These are phyloP conservation scores for Callosobruchus maculatus DNA, from an alignment of 2,888 invertebrate genomes.

Conservation along the genomic window DNA sequence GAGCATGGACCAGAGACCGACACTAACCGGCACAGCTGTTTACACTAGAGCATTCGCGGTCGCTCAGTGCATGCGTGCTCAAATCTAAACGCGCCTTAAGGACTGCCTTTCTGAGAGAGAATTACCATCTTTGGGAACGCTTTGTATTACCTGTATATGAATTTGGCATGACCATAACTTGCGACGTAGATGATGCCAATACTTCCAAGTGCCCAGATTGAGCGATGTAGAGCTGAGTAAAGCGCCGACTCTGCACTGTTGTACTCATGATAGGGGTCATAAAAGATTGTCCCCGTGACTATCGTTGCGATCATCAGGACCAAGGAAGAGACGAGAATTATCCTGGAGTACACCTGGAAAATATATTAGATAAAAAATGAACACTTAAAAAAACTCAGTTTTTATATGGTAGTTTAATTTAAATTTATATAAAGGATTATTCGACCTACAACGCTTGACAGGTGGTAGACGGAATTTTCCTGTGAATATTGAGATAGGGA, in stretches of 20 bases:
- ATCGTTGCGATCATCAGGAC: constrained; percentile 50
- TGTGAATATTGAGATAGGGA: too few relatives aligned
- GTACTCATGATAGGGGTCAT: constrained; percentile 51
- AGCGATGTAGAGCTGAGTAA: constrained; percentile 57
- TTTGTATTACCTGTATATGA: constrained; percentile 24
- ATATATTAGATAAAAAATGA: background rate
- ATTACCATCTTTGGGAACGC: constrained; percentile 25
- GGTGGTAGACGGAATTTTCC: too few relatives aligned
- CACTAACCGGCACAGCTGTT: too few relatives aligned
- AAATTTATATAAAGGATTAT: too few relatives aligned
- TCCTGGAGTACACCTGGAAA: constrained; percentile 27
- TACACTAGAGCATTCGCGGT: too few relatives aligned
- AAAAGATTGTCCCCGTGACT: constrained; percentile 52
- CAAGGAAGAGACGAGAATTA: constrained; percentile 42
- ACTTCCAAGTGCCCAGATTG: constrained; percentile 55
- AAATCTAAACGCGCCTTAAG: too few relatives aligned
- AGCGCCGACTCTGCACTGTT: constrained; percentile 53
- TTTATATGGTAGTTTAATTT: too few relatives aligned
- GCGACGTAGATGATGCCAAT: constrained; percentile 53
- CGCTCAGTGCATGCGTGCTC: too few relatives aligned
- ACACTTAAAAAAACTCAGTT: too few relatives aligned
- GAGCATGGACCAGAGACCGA: too few relatives aligned
- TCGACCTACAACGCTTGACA: too few relatives aligned
- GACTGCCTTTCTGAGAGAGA: too few relatives aligned
- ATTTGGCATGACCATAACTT: constrained; percentile 49